A percentile compares a stretch with the other conserved stretches of the same genome.
Evolutionary conservation across 2,888 invertebrate genomes (phyloP).

Genomic region (Oscheius sp.): DNA sequence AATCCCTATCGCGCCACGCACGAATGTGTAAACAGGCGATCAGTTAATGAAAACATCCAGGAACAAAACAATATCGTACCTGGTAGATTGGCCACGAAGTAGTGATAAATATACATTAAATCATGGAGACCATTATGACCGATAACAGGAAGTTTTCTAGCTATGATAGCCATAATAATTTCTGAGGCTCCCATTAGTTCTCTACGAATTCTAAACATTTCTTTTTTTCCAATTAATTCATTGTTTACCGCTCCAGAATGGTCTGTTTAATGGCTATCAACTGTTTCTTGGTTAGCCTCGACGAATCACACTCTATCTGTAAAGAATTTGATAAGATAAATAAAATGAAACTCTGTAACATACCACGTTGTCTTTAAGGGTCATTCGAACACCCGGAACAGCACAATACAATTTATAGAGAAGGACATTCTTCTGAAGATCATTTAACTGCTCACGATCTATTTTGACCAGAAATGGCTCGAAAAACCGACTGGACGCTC

Average conservation of each 20-base stretch:
- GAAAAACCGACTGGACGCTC: background rate
- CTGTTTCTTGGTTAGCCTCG: constrained; percentile 16
- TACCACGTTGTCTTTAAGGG: background rate
- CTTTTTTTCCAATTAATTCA: background rate
- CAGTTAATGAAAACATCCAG: background rate
- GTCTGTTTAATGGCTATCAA: background rate
- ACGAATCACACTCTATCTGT: constrained; percentile 22
- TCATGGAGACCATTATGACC: constrained; percentile 42
- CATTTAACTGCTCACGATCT: constrained; percentile 8
- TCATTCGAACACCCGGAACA: constrained; percentile 20
- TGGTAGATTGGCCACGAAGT: constrained; percentile 38
- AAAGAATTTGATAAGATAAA: constrained; percentile 8
- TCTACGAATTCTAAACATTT: background rate
- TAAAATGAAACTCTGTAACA: background rate
- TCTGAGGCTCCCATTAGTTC: constrained; percentile 28
- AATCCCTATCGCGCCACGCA: constrained; percentile 6
- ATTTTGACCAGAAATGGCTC: constrained; percentile 18
- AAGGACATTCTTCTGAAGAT: constrained; percentile 15
- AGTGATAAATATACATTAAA: constrained; percentile 38
- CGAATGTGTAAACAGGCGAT: constrained; percentile 9
- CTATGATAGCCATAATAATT: constrained; percentile 22
- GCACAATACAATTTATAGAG: constrained; percentile 22
- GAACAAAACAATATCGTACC: constrained; percentile 17
- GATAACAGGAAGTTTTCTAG: constrained; percentile 16
- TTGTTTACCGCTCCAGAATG: background rate